A percentile compares a stretch with the other conserved stretches of the same genome.
Evolutionary conservation across 2,797 vertebrate species (phyloP).

Genomic region (Cyprinella venusta): DNA sequence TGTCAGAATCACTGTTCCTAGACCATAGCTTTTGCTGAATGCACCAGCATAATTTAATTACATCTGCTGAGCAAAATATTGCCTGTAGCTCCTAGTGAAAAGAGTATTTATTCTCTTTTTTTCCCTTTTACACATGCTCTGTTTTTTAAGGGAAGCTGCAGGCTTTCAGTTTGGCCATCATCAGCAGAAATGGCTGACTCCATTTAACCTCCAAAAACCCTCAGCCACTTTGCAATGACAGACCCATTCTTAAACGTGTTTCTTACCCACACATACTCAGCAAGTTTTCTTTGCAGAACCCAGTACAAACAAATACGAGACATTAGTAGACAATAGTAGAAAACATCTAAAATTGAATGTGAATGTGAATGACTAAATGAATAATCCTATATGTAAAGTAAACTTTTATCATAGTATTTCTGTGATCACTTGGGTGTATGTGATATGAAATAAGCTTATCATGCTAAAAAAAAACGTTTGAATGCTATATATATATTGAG

Average conservation of each 20-base stretch:
- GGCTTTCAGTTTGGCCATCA: slow-evolving; percentile 50
- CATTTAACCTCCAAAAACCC: slow-evolving; percentile 62
- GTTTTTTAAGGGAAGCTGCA: slow-evolving; percentile 46
- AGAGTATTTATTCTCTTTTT: slow-evolving; percentile 11
- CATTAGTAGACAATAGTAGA: neutral
- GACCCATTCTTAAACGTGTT: slow-evolving; percentile 50
- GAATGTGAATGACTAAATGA: neutral
- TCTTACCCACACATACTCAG: slow-evolving; percentile 45
- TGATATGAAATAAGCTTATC: neutral
- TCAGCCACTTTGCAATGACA: slow-evolving; percentile 47
- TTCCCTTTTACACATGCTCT: slow-evolving; percentile 17
- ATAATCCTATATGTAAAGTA: neutral
- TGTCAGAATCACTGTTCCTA: slow-evolving; percentile 18
- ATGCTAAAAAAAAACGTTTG: neutral
- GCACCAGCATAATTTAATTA: slow-evolving; percentile 29
- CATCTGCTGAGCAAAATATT: slow-evolving; percentile 43
- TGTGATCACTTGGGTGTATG: neutral
- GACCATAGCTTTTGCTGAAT: slow-evolving; percentile 28
- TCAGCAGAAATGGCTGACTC: slow-evolving; percentile 61
- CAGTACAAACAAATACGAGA: neutral
- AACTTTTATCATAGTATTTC: neutral
- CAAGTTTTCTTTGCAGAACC: slow-evolving; percentile 3
- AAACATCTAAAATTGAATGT: neutral
- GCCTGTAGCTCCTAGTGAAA: slow-evolving; percentile 40
- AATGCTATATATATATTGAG: too few species aligned